Percentiles rank a stretch among this genome's conserved stretches.
phyloP scores from a whole-genome alignment of 2,888 invertebrate species.

The Stenoptilia bipunctidactyla region DNA sequence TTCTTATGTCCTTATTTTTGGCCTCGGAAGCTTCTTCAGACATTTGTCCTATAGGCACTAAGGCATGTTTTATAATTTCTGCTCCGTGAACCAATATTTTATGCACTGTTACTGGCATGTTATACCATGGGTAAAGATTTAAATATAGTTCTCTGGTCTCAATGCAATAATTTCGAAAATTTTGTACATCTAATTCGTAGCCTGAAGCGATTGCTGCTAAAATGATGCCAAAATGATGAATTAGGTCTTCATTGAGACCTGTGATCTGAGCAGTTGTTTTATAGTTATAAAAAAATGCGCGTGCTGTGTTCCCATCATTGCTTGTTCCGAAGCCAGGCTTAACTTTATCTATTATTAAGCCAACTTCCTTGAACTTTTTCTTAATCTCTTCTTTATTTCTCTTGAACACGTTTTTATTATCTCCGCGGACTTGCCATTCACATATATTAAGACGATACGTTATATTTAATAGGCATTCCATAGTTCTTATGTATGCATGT shows the following conservation, averaged over 20 bases:
- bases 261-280: conserved; percentile 2
- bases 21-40: conserved; percentile 13
- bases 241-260: conserved; percentile 1
- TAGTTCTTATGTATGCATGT: no score
- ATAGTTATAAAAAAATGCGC: conserved; percentile 4
- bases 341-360: conserved; percentile 7
- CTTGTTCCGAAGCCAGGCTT: conserved; percentile 6
- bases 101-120: conserved; percentile 4
- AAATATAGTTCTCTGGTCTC: conserved; percentile 2
- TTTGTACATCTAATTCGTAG: not conserved
- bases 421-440: no score
- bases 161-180: not conserved
- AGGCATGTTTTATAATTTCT: conserved; percentile 1
- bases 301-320: conserved; percentile 8
- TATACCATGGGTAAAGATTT: conserved; percentile 4
- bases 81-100: conserved; percentile 5
- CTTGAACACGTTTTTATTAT: no score
- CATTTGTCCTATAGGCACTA: conserved; percentile 8
- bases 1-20: conserved; percentile 12
- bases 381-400: not conserved
- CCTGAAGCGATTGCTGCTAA: not conserved
- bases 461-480: no score
- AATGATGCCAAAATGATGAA: not conserved
- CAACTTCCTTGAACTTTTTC: not conserved
- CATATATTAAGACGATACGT: no score